These are phyloP conservation scores for Hemiprocne comata DNA, from an alignment of 2,113 vertebrate genomes.

Conservation along the genomic window DNA sequence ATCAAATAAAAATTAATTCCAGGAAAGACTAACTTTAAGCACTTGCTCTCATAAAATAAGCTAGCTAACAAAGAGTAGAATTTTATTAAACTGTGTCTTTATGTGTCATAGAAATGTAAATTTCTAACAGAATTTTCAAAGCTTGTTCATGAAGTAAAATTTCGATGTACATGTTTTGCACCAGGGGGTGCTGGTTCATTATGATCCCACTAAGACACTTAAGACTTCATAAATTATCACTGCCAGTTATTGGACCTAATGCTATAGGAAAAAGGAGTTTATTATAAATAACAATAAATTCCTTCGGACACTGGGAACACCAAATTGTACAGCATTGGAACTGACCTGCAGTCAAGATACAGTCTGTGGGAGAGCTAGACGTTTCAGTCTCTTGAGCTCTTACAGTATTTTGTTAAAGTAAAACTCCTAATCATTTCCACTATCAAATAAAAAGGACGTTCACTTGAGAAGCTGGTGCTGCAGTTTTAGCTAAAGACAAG, in stretches of 20 bases:
- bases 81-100: not conserved
- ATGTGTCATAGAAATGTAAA: not conserved
- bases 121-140: not conserved
- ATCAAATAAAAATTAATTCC: not conserved
- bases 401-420: not conserved
- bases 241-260: not conserved
- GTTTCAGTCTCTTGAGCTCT: not conserved
- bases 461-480: not conserved
- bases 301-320: not conserved
- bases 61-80: not conserved
- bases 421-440: not conserved
- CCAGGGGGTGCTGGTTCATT: not conserved
- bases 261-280: not conserved
- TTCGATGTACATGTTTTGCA: not conserved
- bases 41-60: not conserved
- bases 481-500: not conserved
- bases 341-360: not conserved
- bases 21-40: not conserved
- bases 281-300: not conserved
- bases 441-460: not conserved
- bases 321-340: not conserved
- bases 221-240: not conserved
- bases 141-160: not conserved
- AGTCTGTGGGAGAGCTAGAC: not conserved
- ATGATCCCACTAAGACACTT: not conserved